These are phyloP conservation scores for Chlamydotis undulata DNA, from an alignment of 2,113 vertebrate species.

Conservation along the genomic window DNA sequence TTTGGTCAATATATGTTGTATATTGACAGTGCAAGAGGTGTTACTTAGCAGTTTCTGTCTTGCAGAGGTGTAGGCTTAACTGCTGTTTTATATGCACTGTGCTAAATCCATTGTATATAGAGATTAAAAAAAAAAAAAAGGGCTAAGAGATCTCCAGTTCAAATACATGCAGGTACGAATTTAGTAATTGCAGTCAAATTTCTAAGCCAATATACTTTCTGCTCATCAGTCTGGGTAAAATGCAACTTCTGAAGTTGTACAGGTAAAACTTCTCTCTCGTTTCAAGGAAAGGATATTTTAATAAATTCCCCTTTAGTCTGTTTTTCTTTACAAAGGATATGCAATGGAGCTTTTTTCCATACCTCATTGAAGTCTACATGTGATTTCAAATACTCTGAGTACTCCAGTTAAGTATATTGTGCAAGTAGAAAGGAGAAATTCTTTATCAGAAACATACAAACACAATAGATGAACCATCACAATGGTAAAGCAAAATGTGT, in stretches of 20 bases:
- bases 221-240: not conserved
- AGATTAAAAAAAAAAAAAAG: not conserved
- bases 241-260: not conserved
- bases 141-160: not conserved
- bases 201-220: not conserved
- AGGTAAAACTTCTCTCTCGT: not conserved
- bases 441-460: not conserved
- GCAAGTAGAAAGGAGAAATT: not conserved
- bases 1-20: not conserved
- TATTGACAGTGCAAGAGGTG: not conserved
- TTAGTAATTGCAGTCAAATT: not conserved
- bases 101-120: not conserved
- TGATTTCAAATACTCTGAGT: not conserved
- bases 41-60: not conserved
- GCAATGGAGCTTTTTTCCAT: not conserved
- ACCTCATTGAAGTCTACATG: not conserved
- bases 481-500: not conserved
- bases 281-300: not conserved
- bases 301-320: not conserved
- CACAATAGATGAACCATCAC: not conserved
- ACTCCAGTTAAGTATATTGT: not conserved
- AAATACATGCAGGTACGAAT: not conserved
- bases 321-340: not conserved
- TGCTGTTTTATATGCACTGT: not conserved
- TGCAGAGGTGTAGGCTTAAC: not conserved